These are phyloP conservation scores for Oryctes rhinoceros DNA, from an alignment of 1,140 invertebrate genomes.

Conservation along the genomic window DNA sequence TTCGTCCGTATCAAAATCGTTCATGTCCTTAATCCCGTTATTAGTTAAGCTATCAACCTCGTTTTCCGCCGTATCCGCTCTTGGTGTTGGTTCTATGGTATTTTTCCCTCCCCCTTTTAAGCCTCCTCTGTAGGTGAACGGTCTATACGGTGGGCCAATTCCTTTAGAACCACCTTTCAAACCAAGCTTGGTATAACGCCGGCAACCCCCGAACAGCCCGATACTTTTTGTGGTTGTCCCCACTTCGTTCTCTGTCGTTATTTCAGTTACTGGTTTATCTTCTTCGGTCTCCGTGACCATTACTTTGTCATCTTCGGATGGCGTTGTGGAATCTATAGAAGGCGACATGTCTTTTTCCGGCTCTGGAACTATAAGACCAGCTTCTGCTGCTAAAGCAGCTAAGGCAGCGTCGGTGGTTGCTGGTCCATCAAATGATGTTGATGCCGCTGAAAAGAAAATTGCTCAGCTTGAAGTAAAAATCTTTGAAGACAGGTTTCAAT, in stretches of 20 bases:
- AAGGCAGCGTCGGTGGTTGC: constrained; percentile 72
- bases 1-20: constrained; percentile 12
- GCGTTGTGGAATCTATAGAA: constrained; percentile 18
- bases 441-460: constrained; percentile 54
- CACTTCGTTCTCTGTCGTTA: constrained; percentile 44
- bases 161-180: constrained; percentile 56
- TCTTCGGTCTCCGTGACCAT: background rate
- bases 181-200: constrained; percentile 48
- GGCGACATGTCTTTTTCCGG: constrained; percentile 56
- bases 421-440: constrained; percentile 67
- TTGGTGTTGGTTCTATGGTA: constrained; percentile 20
- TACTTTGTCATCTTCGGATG: constrained; percentile 29
- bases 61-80: constrained; percentile 45
- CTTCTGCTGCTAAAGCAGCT: constrained; percentile 72
- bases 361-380: constrained; percentile 70
- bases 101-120: constrained; percentile 56
- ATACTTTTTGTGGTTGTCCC: constrained; percentile 40
- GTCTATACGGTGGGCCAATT: constrained; percentile 43
- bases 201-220: constrained; percentile 52
- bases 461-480: background rate
- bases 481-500: too few relatives aligned
- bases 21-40: background rate
- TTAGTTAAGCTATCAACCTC: constrained; percentile 30
- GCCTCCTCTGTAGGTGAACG: constrained; percentile 50
- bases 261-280: constrained; percentile 26